Conservation (phyloP, 2,113 vertebrate species). For the Rhipidura dahli region DNA sequence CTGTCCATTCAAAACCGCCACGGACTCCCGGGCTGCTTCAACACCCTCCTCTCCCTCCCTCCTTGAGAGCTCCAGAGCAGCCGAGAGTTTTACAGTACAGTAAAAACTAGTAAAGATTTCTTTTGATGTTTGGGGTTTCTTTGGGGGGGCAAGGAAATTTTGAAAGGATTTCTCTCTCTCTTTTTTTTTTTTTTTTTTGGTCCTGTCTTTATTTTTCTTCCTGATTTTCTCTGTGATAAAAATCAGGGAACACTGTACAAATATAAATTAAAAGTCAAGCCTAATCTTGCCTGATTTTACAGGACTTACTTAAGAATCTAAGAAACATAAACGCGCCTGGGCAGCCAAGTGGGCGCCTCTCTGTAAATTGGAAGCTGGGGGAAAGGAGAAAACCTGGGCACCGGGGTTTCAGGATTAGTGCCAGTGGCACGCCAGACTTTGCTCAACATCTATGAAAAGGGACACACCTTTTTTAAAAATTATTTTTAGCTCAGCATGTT, state of each 20-base stretch:
- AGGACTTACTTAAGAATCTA: not conserved
- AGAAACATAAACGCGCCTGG: not conserved
- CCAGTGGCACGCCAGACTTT: not conserved
- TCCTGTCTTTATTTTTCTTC: not conserved
- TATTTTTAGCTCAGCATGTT: not conserved
- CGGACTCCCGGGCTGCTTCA: rapidly evolving
- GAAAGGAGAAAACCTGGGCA: not conserved
- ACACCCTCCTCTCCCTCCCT: not conserved
- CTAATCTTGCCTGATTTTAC: not conserved
- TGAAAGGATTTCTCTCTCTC: not conserved
- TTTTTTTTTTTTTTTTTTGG: not conserved
- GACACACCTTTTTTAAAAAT: not conserved
- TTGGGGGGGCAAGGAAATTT: not conserved
- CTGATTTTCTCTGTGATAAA: not conserved
- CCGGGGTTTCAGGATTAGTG: not conserved
- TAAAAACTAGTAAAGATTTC: not conserved
- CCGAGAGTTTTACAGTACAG: not conserved
- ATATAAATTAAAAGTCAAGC: not conserved
- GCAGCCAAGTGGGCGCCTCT: not conserved
- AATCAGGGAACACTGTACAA: not conserved
- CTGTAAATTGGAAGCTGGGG: not conserved
- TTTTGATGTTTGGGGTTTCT: not conserved
- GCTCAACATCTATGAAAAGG: not conserved
- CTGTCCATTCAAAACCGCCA: not conserved
- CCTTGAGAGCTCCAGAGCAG: not conserved